phyloP scores from a whole-genome alignment of 2,113 vertebrate species.

The Gymnogyps californianus region DNA sequence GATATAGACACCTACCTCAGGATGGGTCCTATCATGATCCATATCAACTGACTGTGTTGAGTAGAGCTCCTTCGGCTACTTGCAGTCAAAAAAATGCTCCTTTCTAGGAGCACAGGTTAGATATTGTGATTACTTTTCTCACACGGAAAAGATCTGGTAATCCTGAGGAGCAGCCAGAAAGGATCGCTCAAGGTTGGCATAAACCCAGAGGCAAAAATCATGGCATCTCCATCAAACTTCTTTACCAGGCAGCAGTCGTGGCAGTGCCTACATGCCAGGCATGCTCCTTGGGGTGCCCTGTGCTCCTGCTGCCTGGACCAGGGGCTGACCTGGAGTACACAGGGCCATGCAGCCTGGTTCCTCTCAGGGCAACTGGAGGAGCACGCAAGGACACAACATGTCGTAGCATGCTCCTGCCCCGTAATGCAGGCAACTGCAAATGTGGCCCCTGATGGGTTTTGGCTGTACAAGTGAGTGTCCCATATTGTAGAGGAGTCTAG shows the following conservation, averaged over 20 bases:
- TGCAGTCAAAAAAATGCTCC: background rate
- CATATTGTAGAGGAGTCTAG: background rate
- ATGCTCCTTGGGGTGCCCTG: background rate
- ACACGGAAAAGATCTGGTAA: background rate
- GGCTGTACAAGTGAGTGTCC: background rate
- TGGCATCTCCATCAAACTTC: background rate
- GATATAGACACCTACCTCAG: background rate
- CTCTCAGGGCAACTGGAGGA: background rate
- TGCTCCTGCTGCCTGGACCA: background rate
- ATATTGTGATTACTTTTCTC: background rate
- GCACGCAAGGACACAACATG: fast-evolving
- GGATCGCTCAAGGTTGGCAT: background rate
- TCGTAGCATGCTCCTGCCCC: fast-evolving
- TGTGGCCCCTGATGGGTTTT: background rate
- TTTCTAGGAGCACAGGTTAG: background rate
- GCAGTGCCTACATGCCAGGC: background rate
- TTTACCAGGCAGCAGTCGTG: background rate
- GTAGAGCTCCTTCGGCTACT: background rate
- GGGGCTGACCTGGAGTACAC: background rate
- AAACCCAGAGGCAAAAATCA: background rate
- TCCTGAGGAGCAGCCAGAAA: background rate
- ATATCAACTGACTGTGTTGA: background rate
- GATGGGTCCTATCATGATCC: background rate
- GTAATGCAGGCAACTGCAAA: background rate
- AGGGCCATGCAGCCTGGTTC: background rate